Evolutionary conservation across 2,113 vertebrate genomes (phyloP).

Genomic region (Tetrao urogallus): DNA sequence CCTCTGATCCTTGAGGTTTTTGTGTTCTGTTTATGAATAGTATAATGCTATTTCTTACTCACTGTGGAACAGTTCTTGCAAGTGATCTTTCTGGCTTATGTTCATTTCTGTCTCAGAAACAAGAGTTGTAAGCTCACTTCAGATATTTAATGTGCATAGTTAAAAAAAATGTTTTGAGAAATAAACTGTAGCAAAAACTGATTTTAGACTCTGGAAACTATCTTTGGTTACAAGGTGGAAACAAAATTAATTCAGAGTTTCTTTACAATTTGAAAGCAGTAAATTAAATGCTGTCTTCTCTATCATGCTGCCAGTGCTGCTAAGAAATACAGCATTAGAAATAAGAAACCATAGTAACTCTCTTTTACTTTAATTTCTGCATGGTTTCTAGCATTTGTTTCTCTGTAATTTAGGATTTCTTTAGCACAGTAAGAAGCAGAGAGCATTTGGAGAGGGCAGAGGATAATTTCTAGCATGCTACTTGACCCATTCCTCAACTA

Average conservation of each 20-base stretch:
- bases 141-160: background rate
- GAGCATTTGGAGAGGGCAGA: background rate
- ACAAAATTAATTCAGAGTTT: constrained; percentile 37
- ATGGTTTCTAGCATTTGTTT: constrained; percentile 9
- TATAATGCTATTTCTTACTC: background rate
- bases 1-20: background rate
- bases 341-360: background rate
- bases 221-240: constrained; percentile 10
- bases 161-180: background rate
- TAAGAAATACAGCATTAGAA: constrained; percentile 12
- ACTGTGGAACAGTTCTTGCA: background rate
- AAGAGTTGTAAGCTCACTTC: background rate
- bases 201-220: background rate
- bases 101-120: background rate
- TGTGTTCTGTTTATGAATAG: background rate
- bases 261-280: constrained; percentile 14
- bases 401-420: background rate
- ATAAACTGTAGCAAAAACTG: background rate
- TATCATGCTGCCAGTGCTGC: background rate
- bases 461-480: background rate
- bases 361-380: background rate
- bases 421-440: background rate
- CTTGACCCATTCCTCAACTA: constrained; percentile 5
- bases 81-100: background rate
- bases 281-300: constrained; percentile 25